phyloP scores from a whole-genome alignment of 2,797 vertebrate species.

The Furcifer pardalis region DNA sequence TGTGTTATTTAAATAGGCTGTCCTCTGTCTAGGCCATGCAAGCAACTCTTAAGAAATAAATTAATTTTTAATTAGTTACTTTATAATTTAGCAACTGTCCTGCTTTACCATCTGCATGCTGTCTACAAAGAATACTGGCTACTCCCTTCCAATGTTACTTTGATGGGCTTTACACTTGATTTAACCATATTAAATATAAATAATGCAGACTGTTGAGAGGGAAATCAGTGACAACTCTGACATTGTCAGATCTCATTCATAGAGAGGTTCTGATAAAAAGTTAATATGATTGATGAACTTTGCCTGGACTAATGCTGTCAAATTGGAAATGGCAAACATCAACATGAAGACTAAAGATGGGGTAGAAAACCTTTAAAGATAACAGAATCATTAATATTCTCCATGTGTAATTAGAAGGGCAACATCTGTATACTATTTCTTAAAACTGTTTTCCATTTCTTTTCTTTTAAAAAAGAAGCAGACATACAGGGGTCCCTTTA shows the following conservation, averaged over 20 bases:
- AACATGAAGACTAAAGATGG: slow-evolving; percentile 20
- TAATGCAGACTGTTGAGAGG: background rate
- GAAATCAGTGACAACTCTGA: slow-evolving; percentile 24
- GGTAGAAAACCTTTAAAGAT: slow-evolving; percentile 35
- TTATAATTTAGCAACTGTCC: slow-evolving; percentile 49
- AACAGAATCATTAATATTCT: slow-evolving; percentile 34
- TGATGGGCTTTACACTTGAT: slow-evolving; percentile 25
- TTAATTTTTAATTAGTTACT: slow-evolving; percentile 50
- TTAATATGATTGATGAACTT: slow-evolving; percentile 55
- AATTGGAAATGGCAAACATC: slow-evolving; percentile 38
- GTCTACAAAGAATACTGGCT: background rate
- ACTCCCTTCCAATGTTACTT: slow-evolving; percentile 7
- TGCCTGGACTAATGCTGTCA: slow-evolving; percentile 33
- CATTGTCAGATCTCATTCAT: slow-evolving; percentile 51
- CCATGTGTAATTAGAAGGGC: slow-evolving; percentile 23
- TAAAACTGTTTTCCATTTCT: background rate
- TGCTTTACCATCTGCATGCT: background rate
- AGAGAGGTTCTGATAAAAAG: slow-evolving; percentile 51
- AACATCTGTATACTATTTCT: slow-evolving; percentile 7
- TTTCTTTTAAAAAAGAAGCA: background rate
- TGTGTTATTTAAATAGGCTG: background rate
- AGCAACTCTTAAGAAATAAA: slow-evolving; percentile 35
- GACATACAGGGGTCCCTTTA: fast-evolving
- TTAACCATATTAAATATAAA: slow-evolving; percentile 25
- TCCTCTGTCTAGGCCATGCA: slow-evolving; percentile 12